phyloP scores from a whole-genome alignment of 1,140 invertebrate genomes.

The Bombus fervidus region DNA sequence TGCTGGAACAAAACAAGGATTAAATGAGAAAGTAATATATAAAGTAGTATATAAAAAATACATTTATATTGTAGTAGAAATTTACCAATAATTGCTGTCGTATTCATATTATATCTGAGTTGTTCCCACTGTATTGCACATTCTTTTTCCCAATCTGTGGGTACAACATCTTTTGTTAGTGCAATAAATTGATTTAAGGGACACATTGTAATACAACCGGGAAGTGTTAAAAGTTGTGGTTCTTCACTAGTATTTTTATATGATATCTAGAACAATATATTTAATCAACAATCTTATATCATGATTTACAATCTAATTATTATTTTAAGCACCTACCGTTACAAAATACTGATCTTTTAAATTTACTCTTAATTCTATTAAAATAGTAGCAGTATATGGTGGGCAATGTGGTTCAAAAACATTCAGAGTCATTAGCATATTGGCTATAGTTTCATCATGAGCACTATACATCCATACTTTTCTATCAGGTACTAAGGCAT shows the following conservation, averaged over 20 bases:
- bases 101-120: conserved; percentile 69
- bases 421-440: conserved; percentile 88
- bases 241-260: conserved; percentile 85
- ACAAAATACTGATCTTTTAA: conserved; percentile 77
- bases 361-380: conserved; percentile 87
- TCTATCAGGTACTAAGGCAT: conserved; percentile 80
- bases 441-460: conserved; percentile 92
- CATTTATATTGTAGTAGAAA: neutral
- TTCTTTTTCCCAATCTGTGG: conserved; percentile 84
- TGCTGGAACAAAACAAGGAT: conserved; percentile 71
- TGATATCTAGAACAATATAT: conserved; percentile 81
- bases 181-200: conserved; percentile 83
- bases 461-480: conserved; percentile 90
- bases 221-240: conserved; percentile 83
- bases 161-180: conserved; percentile 83
- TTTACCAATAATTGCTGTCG: conserved; percentile 74
- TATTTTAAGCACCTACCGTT: conserved; percentile 73
- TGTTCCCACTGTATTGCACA: conserved; percentile 77
- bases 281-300: neutral
- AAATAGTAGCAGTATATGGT: conserved; percentile 87
- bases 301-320: neutral
- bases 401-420: conserved; percentile 89
- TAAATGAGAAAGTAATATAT: neutral
- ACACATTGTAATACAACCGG: conserved; percentile 85
- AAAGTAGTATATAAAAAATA: neutral